These are phyloP conservation scores for Noctua janthe DNA, from an alignment of 2,888 invertebrate species.

Conservation along the genomic window DNA sequence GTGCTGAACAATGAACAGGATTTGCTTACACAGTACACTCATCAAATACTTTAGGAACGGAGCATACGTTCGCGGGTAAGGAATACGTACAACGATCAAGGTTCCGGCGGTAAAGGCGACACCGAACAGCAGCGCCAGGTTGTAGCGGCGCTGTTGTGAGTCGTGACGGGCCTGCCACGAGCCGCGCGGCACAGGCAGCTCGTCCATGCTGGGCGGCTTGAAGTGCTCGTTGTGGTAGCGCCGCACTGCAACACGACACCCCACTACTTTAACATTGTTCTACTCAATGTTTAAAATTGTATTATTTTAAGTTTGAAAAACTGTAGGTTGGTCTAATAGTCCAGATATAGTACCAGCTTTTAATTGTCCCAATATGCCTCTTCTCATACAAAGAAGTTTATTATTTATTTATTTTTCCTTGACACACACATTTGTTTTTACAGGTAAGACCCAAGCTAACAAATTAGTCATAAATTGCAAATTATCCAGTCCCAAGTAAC, in stretches of 20 bases:
- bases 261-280: not conserved
- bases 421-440: too few species aligned
- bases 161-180: slow-evolving; percentile 94
- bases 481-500: too few species aligned
- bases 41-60: not conserved
- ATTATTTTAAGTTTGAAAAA: not conserved
- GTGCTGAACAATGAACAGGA: not conserved
- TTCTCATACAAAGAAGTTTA: not conserved
- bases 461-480: too few species aligned
- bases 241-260: slow-evolving; percentile 75
- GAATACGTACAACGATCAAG: slow-evolving; percentile 81
- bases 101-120: slow-evolving; percentile 87
- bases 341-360: not conserved
- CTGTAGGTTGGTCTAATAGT: not conserved
- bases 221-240: slow-evolving; percentile 83
- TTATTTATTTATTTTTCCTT: too few species aligned
- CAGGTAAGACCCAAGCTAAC: too few species aligned
- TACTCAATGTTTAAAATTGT: not conserved
- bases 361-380: not conserved
- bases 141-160: slow-evolving; percentile 92
- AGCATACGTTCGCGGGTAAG: not conserved
- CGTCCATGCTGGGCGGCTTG: slow-evolving; percentile 92
- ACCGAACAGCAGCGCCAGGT: slow-evolving; percentile 91
- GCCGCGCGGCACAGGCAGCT: slow-evolving; percentile 94
- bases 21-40: not conserved